Percentiles rank a stretch among this genome's conserved stretches.
Evolutionary conservation across 2,113 vertebrate species (phyloP).

Genomic region (Sciurus niger): DNA sequence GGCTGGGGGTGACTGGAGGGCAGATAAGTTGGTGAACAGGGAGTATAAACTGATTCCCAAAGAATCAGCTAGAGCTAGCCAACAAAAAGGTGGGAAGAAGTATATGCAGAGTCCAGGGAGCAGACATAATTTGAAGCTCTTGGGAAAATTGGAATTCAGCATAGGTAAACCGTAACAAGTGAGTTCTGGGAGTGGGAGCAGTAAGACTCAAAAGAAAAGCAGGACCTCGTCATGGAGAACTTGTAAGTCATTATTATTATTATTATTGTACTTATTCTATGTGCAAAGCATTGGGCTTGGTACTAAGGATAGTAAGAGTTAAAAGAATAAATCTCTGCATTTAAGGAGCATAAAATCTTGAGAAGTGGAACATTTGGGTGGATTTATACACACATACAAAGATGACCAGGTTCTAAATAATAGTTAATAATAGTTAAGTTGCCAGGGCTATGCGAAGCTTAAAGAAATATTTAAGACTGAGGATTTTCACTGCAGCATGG

Average conservation of each 20-base stretch:
- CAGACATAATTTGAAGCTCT: not conserved
- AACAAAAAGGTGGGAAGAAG: not conserved
- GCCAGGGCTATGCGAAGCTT: not conserved
- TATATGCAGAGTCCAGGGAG: not conserved
- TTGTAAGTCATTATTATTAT: not conserved
- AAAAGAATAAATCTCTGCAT: not conserved
- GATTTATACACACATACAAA: not conserved
- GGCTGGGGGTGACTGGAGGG: not conserved
- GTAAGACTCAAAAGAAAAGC: not conserved
- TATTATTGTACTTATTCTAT: not conserved
- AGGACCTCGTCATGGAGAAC: not conserved
- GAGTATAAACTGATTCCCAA: not conserved
- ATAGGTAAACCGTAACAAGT: not conserved
- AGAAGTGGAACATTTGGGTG: not conserved
- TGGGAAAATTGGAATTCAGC: not conserved
- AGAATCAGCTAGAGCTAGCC: not conserved
- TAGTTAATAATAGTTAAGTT: not conserved
- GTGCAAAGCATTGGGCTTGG: not conserved
- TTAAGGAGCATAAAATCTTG: constrained; percentile 25
- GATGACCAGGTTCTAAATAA: not conserved
- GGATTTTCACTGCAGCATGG: not conserved
- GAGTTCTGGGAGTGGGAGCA: not conserved
- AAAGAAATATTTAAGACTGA: not conserved
- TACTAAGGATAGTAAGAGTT: not conserved
- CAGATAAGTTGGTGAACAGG: not conserved